Conservation (phyloP, 1,140 invertebrate species). For the Colletes latitarsis region DNA sequence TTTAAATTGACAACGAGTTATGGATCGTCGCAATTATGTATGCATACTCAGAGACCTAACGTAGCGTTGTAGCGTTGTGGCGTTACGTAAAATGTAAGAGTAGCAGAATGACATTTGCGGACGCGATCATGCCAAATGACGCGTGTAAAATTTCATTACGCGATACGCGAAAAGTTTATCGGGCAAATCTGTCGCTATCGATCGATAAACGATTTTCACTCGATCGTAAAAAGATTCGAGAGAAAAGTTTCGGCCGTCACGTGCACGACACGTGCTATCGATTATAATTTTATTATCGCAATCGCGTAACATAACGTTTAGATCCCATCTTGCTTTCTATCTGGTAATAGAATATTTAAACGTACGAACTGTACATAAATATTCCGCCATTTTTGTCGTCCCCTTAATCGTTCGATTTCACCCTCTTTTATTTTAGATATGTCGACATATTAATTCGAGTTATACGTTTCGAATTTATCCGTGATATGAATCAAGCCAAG, state of each 20-base stretch:
- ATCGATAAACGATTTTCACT: constrained; percentile 8
- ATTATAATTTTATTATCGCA: not conserved
- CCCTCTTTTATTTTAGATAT: too few relatives aligned
- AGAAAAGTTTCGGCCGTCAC: not conserved
- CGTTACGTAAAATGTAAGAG: constrained; percentile 5
- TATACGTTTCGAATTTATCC: too few relatives aligned
- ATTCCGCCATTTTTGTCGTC: too few relatives aligned
- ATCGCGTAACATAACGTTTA: too few relatives aligned
- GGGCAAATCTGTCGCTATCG: constrained; percentile 5
- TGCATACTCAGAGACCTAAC: not conserved
- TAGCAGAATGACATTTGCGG: not conserved
- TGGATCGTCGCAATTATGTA: not conserved
- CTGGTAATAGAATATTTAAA: not conserved
- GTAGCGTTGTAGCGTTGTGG: not conserved
- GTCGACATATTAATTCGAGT: too few relatives aligned
- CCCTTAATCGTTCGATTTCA: too few relatives aligned
- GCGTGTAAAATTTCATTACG: constrained; percentile 43
- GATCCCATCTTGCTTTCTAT: not conserved
- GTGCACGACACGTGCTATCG: not conserved
- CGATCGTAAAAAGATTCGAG: not conserved
- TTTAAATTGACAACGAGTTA: not conserved
- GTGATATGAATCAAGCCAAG: too few relatives aligned
- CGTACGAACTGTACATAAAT: too few relatives aligned
- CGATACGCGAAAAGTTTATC: constrained; percentile 2
- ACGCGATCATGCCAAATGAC: constrained; percentile 31